Base-by-base conservation (phyloP, 2,113 vertebrate species). In the Passer montanus region DNA sequence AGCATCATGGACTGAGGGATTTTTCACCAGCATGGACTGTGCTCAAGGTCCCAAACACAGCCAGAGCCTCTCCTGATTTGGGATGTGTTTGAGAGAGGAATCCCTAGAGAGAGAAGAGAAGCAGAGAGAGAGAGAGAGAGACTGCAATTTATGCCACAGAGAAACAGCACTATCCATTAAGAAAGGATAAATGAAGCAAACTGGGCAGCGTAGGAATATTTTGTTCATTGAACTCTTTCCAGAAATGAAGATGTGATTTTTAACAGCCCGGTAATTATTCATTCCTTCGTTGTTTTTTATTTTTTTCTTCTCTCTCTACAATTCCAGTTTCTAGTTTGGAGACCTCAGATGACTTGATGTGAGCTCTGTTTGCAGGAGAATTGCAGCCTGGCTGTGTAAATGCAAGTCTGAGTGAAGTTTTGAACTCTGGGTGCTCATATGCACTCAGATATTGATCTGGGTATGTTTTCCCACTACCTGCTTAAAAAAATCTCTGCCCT, bases 191-290 rank as follows among this genome's bases (percentile, higher is more conserved):
- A 66, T 44, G 70, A 83, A 93, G 41, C 18, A 87, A 82, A n/a
- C 28, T 86, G 80, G 73, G 64, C 62, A 87, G 58, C 7, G 2
- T 1, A 49, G 24, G 73, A 87, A 22, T n/a, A 37, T 72, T 87
- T 73, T 83, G 17, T 69, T 87, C 9, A 1, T 28, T 59, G 69
- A 89, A 84, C 28, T 84, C 69, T 37, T 68, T 76, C 68, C 82
- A 84, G 82, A 73, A 90, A 87, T 67, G 43, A 92, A 93, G 64
- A 80, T 43, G 37, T 50, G 69, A 69, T 92, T 94, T 96, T 93
- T 66, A 91, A 75, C 37, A 82, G 41, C 80, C 81, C 0, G 0
- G 92, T 93, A 94, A 94, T 88, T 93, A 47, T 80, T 89, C 30
- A 94, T 88, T 69, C 27, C 15, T 87, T 79, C 6, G 1, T 87